phyloP scores from a whole-genome alignment of 2,113 vertebrate species.

The Sinocyclocheilus rhinocerous region DNA sequence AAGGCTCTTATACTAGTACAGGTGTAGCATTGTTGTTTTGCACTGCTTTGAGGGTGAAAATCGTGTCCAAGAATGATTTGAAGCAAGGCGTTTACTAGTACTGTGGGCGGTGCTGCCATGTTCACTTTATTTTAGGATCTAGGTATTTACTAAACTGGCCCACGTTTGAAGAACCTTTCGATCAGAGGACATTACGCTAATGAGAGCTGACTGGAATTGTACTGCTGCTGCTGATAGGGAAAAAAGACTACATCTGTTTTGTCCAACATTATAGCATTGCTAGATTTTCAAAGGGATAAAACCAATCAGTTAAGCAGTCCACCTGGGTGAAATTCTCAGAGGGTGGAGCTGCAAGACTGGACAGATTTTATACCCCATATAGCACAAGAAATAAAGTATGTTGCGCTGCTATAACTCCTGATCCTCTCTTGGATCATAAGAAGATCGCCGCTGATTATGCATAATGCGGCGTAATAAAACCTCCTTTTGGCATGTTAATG shows the following conservation, averaged over 20 bases:
- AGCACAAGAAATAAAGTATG: conserved; percentile 40
- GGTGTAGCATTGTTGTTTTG: conserved; percentile 11
- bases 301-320: conserved; percentile 15
- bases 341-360: conserved; percentile 14
- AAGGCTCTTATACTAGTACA: neutral
- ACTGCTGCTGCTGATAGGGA: neutral
- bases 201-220: conserved; percentile 5
- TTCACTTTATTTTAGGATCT: neutral
- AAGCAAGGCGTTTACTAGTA: neutral
- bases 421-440: conserved; percentile 41
- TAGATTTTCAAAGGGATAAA: conserved; percentile 8
- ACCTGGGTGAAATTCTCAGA: conserved; percentile 31
- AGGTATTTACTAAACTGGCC: conserved; percentile 10
- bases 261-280: neutral
- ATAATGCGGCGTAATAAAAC: conserved; percentile 37
- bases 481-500: conserved; percentile 32
- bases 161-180: neutral
- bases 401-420: conserved; percentile 31
- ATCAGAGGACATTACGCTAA: conserved; percentile 16
- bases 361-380: conserved; percentile 42
- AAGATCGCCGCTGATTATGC: conserved; percentile 36
- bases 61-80: neutral
- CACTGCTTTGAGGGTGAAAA: conserved; percentile 6
- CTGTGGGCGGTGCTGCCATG: conserved; percentile 12
- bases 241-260: conserved; percentile 23